Base-by-base conservation (phyloP, 2,888 invertebrate species). In the Norana najaformis region DNA sequence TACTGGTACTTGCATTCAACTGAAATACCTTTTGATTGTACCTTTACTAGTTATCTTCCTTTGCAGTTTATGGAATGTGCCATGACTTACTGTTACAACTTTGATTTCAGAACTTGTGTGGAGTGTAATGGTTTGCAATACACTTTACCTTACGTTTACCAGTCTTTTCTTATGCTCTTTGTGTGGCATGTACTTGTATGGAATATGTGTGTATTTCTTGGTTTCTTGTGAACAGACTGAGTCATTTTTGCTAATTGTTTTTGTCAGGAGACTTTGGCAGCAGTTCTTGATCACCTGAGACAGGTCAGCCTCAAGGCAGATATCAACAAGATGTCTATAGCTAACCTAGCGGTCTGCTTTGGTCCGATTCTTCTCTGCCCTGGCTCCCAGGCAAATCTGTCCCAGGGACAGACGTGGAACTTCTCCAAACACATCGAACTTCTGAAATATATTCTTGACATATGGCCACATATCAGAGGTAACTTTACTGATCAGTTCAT, bases 241-340 rank as follows among this genome's bases (percentile, higher is more conserved):
- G 23, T 47, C 47, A 47, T 47, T 47, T 41, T 23, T 47, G 47
- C 23, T 47, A 47, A 47, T 47, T 47, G 47, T 16, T 69, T 69
- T 69, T n/a, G n/a, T 85, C 95, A 98, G 97, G 98, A 98, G 93
- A 99, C 99, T 0, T 96, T 99, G 93, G 97, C 99, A 93, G 97
- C 98, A 95, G 96, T 99, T 92, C 96, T 99, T 95, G 99, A 99
- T 95, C 99, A 99, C 95, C 96, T 99, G 94, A 98, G 98, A 91
- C 96, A 98, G 93, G 98, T 99, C 47, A 97, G 98, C 34, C 97
- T 98, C 13, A 98, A 98, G 93, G 97, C 98, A 92, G 98, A 98
- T 94, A 96, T 98, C 90, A 99, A 99, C 95, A 99, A 99, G 95
- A 99, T 99, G 98, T 97, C 98, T 20, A 97, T 98, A 83, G 97